Base-by-base conservation (phyloP, 2,113 vertebrate genomes). In the Loxodonta africana region DNA sequence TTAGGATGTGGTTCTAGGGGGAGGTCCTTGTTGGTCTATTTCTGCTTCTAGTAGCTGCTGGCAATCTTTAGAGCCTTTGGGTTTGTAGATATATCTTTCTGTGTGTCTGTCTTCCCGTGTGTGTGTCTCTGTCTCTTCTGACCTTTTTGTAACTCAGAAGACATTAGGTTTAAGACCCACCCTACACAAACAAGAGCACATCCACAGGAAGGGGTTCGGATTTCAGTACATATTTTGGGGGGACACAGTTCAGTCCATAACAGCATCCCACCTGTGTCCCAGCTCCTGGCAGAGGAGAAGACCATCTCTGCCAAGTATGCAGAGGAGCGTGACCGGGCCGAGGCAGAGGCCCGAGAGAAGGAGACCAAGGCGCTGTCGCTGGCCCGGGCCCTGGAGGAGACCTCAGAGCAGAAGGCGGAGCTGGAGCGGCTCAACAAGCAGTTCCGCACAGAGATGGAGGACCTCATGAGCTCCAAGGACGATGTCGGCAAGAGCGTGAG, bases 401-500 rank as follows among this genome's bases (percentile, higher is more conserved):
- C 99, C 95, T 97, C 98, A 84, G 99, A 99, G 96, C 69, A 98
- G 91, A 99, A 99, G 98, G 99, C 99, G 0, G 99, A 99, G 91
- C 88, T 99, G 97, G 99, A 99, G 83, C 99, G 99, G 4, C 98
- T 99, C 98, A 99, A 99, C 98, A 99, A 99, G 94, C 98, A 99
- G 97, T 99, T 99, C 91, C 99, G 99, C 0, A 96, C 99, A 0
- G 99, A 99, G 98, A 99, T 99, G 99, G 99, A 99, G 94, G 99
- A 99, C 97, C 99, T 99, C 90, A 99, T 99, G 93, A 99, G 99
- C 95, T 99, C 99, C 0, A 99, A 99, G 99, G 99, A 99, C 0
- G 99, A 99, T 3, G 99, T 99, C 41, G 99, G 99, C 97, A 99
- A 99, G 98, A 99, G 98, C 0, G 99, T 99, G 99, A 99, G 99